These are phyloP conservation scores for Panonychus citri DNA, from an alignment of 1,140 invertebrate genomes.

Conservation along the genomic window DNA sequence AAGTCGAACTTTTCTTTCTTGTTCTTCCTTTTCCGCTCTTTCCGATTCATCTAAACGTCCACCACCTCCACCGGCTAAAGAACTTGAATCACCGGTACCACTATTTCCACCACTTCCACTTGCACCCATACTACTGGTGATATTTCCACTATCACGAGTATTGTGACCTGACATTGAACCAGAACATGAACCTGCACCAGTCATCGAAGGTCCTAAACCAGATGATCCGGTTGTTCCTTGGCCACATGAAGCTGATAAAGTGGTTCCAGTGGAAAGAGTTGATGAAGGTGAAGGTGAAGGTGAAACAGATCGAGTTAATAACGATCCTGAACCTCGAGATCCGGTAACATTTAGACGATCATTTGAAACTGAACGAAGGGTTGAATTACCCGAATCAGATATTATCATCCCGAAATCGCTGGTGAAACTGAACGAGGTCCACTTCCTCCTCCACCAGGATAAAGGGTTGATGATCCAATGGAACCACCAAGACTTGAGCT, in stretches of 20 bases:
- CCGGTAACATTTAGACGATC: background rate
- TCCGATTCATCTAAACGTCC: slow-evolving; percentile 9
- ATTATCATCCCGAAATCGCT: background rate
- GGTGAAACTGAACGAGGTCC: background rate
- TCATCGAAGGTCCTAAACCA: background rate
- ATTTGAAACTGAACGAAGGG: background rate
- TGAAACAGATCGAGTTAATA: background rate
- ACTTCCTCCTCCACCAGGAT: background rate
- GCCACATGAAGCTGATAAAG: background rate
- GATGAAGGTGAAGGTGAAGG: background rate
- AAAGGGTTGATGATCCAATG: background rate
- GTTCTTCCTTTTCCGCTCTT: slow-evolving; percentile 15
- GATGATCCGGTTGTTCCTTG: background rate
- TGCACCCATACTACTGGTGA: background rate
- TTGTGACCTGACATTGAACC: background rate
- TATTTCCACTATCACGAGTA: background rate
- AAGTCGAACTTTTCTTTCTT: slow-evolving; percentile 68
- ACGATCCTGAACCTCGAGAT: background rate
- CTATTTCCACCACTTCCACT: background rate
- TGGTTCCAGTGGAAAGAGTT: background rate
- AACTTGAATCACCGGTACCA: background rate
- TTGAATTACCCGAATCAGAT: background rate
- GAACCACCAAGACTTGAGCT: slow-evolving; percentile 12
- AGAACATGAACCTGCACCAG: background rate
- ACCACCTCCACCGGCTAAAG: background rate